These are phyloP conservation scores for Nowickia ferox DNA, from an alignment of 2,888 invertebrate species.

Conservation along the genomic window DNA sequence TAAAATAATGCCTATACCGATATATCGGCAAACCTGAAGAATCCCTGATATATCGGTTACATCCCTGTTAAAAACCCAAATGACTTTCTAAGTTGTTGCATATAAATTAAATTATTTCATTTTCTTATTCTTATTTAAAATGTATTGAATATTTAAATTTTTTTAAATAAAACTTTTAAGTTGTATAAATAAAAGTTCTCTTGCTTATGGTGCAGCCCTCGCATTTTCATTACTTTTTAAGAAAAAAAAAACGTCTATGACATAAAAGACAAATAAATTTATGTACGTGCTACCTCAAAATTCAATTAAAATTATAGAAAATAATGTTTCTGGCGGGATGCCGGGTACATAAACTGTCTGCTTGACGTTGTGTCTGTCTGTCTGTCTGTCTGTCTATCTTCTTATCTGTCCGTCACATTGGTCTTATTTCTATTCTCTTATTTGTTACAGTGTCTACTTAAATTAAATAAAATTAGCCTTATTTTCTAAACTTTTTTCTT, in stretches of 20 bases:
- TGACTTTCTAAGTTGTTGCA: no score
- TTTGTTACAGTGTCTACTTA: conserved; percentile 50
- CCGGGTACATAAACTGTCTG: conserved; percentile 45
- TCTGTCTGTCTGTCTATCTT: conserved; percentile 21
- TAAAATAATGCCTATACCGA: no score
- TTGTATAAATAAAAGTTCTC: no score
- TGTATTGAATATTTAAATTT: no score
- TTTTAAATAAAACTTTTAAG: no score
- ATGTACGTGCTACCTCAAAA: conserved; percentile 59
- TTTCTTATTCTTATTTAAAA: no score
- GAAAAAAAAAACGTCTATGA: conserved; percentile 31
- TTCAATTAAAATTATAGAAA: conserved; percentile 37
- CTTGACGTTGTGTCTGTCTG: conserved; percentile 21
- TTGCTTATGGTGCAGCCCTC: not conserved
- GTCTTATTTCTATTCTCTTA: conserved; percentile 28
- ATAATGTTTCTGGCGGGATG: conserved; percentile 41
- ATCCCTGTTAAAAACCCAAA: no score
- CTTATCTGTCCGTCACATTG: conserved; percentile 38
- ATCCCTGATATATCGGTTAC: no score
- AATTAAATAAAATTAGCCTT: conserved; percentile 47
- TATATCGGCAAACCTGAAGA: no score
- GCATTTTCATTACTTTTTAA: not conserved
- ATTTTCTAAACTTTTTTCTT: conserved; percentile 8
- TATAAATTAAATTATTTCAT: no score
- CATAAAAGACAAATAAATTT: conserved; percentile 25